phyloP scores from a whole-genome alignment of 2,888 invertebrate species.

The Neocrepidodera transversa region DNA sequence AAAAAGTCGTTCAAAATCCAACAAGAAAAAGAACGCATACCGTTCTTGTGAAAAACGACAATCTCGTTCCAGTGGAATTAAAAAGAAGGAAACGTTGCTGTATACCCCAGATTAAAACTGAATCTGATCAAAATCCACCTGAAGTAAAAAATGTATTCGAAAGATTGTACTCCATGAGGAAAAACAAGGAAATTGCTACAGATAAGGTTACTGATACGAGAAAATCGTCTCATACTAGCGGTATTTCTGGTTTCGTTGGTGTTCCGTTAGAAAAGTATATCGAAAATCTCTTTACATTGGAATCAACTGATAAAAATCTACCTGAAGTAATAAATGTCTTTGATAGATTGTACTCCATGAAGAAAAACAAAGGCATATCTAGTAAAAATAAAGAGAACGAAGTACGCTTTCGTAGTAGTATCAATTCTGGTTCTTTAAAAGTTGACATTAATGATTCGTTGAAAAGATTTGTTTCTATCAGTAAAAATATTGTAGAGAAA shows the following conservation, averaged over 20 bases:
- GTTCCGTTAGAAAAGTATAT: no score
- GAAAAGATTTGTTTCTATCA: no score
- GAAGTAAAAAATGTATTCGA: not conserved
- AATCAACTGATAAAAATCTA: not conserved
- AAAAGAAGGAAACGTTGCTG: not conserved
- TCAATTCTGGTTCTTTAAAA: not conserved
- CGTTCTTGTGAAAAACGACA: no score
- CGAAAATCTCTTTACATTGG: no score
- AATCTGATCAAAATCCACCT: not conserved
- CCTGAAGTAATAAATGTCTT: conserved; percentile 1
- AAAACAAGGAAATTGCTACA: not conserved
- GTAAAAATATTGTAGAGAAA: no score
- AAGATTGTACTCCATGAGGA: not conserved
- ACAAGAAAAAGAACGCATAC: no score
- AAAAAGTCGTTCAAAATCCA: no score
- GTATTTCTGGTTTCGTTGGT: no score
- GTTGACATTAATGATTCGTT: not conserved
- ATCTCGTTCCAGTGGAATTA: not conserved
- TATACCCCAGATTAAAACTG: not conserved
- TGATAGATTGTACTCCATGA: not conserved
- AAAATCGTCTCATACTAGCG: no score
- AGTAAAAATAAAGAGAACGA: not conserved
- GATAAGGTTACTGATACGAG: not conserved
- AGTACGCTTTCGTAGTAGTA: not conserved
- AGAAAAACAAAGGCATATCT: not conserved